Base-by-base conservation (phyloP, 2,797 vertebrate genomes). In the Gastrophryne carolinensis region DNA sequence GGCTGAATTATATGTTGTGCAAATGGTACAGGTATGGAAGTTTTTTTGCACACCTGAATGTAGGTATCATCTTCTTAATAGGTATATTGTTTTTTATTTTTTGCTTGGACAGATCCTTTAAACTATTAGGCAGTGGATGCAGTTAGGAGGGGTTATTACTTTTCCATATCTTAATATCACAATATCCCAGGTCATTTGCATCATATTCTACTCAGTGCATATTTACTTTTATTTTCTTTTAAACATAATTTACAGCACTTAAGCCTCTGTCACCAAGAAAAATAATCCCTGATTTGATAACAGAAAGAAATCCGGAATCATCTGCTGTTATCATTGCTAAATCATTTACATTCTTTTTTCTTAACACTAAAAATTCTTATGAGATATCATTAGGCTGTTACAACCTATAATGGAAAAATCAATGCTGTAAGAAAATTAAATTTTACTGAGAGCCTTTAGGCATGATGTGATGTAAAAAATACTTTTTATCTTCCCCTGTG, bases 391-490 rank as follows among this genome's bases (percentile, higher is more conserved):
- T 94, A 94, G 90, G 88, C 88, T 89, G 86, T 90, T 93, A 87
- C 86, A 91, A 92, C 84, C 89, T 89, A 86, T 90, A 91, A 90
- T 91, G 86, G 88, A 89, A 92, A 95, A 95, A 97, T 98, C 95
- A 88, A 95, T 97, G 91, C 80, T 84, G 90, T 93, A 92, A 92
- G 92, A 95, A 96, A 96, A 98, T 98, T 94, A 90, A 96, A 97
- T 96, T 97, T 95, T 89, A 90, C 92, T 91, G 90, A 96, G 91
- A 95, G 93, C 95, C 95, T 94, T 94, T 93, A 94, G 93, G 92
- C 91, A 95, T 93, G 97, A 94, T 96, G 93, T 93, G 93, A 93
- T 93, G 92, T 93, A 91, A 93, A 91, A 94, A 94, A 92, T 91
- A 92, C 92, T 90, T 95, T 94, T 93, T 89, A 90, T 87, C 84